Evolutionary conservation across 2,888 invertebrate species (phyloP).

Genomic region (Andrena hattorfiana): DNA sequence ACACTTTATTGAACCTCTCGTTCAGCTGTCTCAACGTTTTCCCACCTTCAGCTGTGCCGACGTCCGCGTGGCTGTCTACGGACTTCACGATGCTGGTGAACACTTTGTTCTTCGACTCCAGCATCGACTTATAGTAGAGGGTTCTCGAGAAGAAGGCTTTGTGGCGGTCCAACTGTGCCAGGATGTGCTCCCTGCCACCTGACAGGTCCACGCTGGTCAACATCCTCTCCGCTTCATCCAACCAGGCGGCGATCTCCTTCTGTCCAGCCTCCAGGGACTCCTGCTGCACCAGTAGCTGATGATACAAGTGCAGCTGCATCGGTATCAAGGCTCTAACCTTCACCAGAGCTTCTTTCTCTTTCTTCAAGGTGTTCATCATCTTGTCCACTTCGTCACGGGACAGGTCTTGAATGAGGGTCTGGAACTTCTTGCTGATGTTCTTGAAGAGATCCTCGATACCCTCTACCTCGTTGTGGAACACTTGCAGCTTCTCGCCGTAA

Average conservation of each 20-base stretch:
- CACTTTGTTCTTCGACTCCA: slow-evolving; percentile 97
- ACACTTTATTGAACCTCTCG: slow-evolving; percentile 92
- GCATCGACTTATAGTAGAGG: slow-evolving; percentile 96
- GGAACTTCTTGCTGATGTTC: slow-evolving; percentile 95
- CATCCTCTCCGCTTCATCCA: slow-evolving; percentile 93
- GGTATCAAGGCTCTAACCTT: slow-evolving; percentile 93
- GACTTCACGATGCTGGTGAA: slow-evolving; percentile 94
- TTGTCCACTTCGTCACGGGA: slow-evolving; percentile 95
- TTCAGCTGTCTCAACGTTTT: slow-evolving; percentile 92
- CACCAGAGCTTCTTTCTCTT: slow-evolving; percentile 95
- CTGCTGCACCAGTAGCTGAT: slow-evolving; percentile 94
- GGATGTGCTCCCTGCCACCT: slow-evolving; percentile 90
- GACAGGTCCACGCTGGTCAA: slow-evolving; percentile 87
- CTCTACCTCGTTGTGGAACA: slow-evolving; percentile 93
- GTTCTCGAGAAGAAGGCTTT: slow-evolving; percentile 95
- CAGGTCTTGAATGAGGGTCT: slow-evolving; percentile 94
- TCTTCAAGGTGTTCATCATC: slow-evolving; percentile 95
- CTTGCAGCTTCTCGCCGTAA: slow-evolving; percentile 92
- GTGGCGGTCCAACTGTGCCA: slow-evolving; percentile 92
- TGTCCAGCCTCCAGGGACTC: slow-evolving; percentile 96
- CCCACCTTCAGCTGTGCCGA: slow-evolving; percentile 90
- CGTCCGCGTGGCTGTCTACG: slow-evolving; percentile 90
- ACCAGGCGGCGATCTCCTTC: slow-evolving; percentile 94
- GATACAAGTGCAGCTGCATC: slow-evolving; percentile 92
- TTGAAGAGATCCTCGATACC: slow-evolving; percentile 96